These are phyloP conservation scores for Colletes collaris DNA, from an alignment of 2,888 invertebrate species.

Conservation along the genomic window DNA sequence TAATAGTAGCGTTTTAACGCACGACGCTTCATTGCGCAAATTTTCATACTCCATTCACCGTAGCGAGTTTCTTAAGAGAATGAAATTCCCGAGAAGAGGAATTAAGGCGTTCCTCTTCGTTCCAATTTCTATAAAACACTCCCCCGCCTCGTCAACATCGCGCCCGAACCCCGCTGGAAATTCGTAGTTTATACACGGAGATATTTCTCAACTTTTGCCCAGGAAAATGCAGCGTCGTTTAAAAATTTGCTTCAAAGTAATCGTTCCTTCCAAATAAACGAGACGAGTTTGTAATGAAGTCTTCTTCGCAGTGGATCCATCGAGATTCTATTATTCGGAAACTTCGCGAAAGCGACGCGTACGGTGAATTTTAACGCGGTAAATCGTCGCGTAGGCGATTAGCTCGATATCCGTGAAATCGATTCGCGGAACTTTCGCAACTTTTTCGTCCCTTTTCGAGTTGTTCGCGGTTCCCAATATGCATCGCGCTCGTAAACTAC, in stretches of 20 bases:
- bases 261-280: no score
- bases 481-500: slow-evolving; percentile 33
- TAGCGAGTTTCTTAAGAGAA: slow-evolving; percentile 56
- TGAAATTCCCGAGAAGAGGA: slow-evolving; percentile 51
- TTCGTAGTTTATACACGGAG: slow-evolving; percentile 13
- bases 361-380: slow-evolving; percentile 10
- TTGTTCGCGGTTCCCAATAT: slow-evolving; percentile 16
- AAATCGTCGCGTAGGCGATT: slow-evolving; percentile 26
- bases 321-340: not conserved
- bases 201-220: slow-evolving; percentile 4
- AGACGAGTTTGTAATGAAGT: no score
- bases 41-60: slow-evolving; percentile 62
- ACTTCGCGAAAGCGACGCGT: not conserved
- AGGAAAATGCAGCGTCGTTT: not conserved
- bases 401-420: slow-evolving; percentile 18
- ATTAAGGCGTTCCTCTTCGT: slow-evolving; percentile 51
- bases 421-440: slow-evolving; percentile 7
- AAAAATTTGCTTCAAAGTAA: slow-evolving; percentile 14
- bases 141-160: slow-evolving; percentile 12
- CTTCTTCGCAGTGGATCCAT: no score
- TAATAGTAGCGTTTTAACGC: slow-evolving; percentile 9
- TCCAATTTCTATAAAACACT: slow-evolving; percentile 57
- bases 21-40: slow-evolving; percentile 48
- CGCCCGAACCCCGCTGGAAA: not conserved
- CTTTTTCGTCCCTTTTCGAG: slow-evolving; percentile 16